A percentile compares a stretch with the other conserved stretches of the same genome.
Evolutionary conservation across 37 sponge, comb jelly and placozoan species (phyloP).

Genomic region (Hormiphora californensis): DNA sequence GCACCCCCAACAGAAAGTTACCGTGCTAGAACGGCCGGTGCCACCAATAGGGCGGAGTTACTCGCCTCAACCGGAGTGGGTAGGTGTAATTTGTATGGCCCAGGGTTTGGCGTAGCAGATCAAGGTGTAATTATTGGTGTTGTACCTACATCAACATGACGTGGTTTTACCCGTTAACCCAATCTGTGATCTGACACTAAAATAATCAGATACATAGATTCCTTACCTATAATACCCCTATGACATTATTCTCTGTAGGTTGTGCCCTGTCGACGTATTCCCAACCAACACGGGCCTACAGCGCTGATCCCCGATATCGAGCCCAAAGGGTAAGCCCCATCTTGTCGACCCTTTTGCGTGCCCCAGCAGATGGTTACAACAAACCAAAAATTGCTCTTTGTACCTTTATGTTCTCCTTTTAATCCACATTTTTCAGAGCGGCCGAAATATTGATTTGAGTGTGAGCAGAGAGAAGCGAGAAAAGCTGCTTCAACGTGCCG

Average conservation of each 20-base stretch:
- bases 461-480: constrained; percentile 2
- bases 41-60: background rate
- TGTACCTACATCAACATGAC: background rate
- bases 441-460: background rate
- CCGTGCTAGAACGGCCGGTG: background rate
- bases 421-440: constrained; percentile 11
- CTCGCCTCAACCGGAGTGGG: constrained; percentile 26
- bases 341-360: background rate
- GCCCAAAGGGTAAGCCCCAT: background rate
- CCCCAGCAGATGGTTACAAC: background rate
- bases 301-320: background rate
- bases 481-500: constrained; percentile 27
- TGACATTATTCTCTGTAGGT: background rate
- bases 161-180: background rate
- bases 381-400: background rate
- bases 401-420: background rate
- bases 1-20: constrained; percentile 32
- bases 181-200: too few relatives aligned
- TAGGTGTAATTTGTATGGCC: background rate
- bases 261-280: constrained; percentile 38
- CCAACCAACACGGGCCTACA: background rate
- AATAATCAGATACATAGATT: background rate
- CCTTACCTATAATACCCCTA: background rate
- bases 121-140: background rate
- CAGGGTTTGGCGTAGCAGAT: background rate